Evolutionary conservation across 2,888 invertebrate genomes (phyloP).

Genomic region (Metalampra italica): DNA sequence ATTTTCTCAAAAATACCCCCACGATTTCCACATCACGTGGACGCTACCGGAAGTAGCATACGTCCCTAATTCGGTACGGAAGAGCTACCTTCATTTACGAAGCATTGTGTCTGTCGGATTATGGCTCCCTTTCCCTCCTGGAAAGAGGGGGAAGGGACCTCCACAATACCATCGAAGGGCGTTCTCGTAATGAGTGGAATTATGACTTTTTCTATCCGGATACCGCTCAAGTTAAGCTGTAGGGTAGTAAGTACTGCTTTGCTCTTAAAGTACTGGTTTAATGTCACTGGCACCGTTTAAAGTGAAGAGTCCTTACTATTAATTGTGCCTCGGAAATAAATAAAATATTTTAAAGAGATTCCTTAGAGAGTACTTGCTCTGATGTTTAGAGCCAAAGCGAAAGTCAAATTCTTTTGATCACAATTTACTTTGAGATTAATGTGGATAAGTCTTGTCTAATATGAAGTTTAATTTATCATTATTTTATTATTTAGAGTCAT

Average conservation of each 20-base stretch:
- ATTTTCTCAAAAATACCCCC: background rate
- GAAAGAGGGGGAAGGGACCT: conserved; percentile 2
- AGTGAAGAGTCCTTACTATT: background rate
- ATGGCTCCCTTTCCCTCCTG: conserved; percentile 26
- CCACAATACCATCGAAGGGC: conserved; percentile 25
- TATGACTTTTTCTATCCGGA: conserved; percentile 54
- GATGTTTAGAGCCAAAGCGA: too few species aligned
- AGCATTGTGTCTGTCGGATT: conserved; percentile 55
- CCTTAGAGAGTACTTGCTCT: too few species aligned
- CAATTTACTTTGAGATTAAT: too few species aligned
- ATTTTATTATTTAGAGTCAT: too few species aligned
- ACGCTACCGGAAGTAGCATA: conserved; percentile 30
- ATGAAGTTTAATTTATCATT: too few species aligned
- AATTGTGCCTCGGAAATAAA: background rate
- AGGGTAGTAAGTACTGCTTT: conserved; percentile 22
- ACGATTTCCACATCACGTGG: conserved; percentile 33
- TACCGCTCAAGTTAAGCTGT: conserved; percentile 39
- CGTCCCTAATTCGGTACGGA: conserved; percentile 45
- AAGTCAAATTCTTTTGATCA: too few species aligned
- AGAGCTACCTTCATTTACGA: conserved; percentile 49
- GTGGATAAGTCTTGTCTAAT: too few species aligned
- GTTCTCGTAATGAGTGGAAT: conserved; percentile 55
- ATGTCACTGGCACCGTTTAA: background rate
- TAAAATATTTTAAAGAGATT: background rate
- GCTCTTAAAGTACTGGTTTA: conserved; percentile 16